Evolutionary conservation across 2,888 invertebrate genomes (phyloP).

Genomic region (Eurois occulta): DNA sequence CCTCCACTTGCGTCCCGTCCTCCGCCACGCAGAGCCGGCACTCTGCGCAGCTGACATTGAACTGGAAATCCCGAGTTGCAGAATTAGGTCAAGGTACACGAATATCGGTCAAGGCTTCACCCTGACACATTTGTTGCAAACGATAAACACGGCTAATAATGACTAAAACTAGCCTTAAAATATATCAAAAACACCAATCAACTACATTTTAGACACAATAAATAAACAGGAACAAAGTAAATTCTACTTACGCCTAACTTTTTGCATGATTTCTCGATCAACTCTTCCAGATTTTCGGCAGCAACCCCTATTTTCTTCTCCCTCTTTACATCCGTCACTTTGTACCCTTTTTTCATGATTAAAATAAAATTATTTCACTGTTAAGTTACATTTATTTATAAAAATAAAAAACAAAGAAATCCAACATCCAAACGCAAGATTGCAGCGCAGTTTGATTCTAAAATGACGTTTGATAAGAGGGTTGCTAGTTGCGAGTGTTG

Average conservation of each 20-base stretch:
- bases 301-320: conserved; percentile 93
- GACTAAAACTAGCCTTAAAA: conserved; percentile 66
- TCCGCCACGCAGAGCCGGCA: conserved; percentile 90
- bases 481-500: conserved; percentile 32
- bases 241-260: conserved; percentile 91
- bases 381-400: conserved; percentile 52
- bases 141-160: conserved; percentile 70
- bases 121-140: conserved; percentile 78
- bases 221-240: conserved; percentile 39
- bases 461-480: conserved; percentile 35
- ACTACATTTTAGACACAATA: not conserved
- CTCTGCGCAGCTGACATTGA: conserved; percentile 86
- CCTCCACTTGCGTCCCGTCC: conserved; percentile 93
- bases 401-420: conserved; percentile 69
- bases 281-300: conserved; percentile 91
- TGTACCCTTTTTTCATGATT: conserved; percentile 92
- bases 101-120: conserved; percentile 82
- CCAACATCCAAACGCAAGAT: conserved; percentile 56
- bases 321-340: conserved; percentile 93
- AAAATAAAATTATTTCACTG: conserved; percentile 36
- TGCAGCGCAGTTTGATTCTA: conserved; percentile 40
- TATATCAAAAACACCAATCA: not conserved
- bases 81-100: conserved; percentile 80
- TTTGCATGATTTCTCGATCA: conserved; percentile 92
- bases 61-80: conserved; percentile 77